Conservation (phyloP, 30 jellyfish, hydroid and myxozoan genomes). For the Aurelia coerulea region DNA sequence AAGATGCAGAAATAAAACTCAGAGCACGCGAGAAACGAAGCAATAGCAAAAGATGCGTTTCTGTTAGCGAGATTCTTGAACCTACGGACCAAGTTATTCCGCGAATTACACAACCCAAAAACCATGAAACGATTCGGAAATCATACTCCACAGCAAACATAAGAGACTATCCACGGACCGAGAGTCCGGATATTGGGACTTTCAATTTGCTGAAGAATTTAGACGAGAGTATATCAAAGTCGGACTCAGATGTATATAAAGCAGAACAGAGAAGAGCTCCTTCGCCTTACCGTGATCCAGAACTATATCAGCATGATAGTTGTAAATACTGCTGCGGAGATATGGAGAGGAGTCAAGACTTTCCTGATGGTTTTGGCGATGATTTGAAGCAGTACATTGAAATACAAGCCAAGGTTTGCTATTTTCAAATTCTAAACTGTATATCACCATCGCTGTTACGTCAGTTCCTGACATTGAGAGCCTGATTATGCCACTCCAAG, state of each 20-base stretch:
- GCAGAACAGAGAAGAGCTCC: constrained; percentile 4
- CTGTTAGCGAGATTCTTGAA: no score
- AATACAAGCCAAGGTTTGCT: constrained; percentile 90
- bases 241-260: constrained; percentile 33
- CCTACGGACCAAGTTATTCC: no score
- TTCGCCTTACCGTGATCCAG: constrained; percentile 36
- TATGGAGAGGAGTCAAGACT: constrained; percentile 24
- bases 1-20: not conserved
- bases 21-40: no score
- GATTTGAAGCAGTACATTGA: constrained; percentile 76
- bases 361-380: constrained; percentile 50
- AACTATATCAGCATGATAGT: constrained; percentile 20
- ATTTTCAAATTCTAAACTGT: not conserved
- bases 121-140: not conserved
- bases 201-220: constrained; percentile 21
- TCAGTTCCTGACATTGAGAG: no score
- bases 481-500: no score
- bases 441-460: not conserved
- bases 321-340: constrained; percentile 77
- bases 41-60: no score
- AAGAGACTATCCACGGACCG: constrained; percentile 11
- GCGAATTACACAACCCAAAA: no score
- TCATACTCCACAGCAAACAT: constrained; percentile 35
- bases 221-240: constrained; percentile 48
- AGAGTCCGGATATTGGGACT: constrained; percentile 5